Evolutionary conservation across 2,888 invertebrate species (phyloP).

Genomic region (Luffia ferchaultella): DNA sequence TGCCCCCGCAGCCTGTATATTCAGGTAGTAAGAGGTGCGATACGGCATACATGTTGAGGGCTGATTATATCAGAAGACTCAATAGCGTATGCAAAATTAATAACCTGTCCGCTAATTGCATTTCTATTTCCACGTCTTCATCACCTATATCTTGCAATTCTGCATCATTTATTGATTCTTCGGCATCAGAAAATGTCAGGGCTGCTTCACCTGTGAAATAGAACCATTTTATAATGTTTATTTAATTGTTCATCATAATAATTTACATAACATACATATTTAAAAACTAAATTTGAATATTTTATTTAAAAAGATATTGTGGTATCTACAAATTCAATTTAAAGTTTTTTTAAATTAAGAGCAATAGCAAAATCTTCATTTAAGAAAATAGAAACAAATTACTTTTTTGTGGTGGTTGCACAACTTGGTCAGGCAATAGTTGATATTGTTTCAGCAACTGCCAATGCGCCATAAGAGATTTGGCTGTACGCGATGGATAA

Average conservation of each 20-base stretch:
- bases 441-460: slow-evolving; percentile 91
- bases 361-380: background rate
- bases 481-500: slow-evolving; percentile 87
- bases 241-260: background rate
- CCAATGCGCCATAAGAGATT: slow-evolving; percentile 89
- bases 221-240: slow-evolving; percentile 21
- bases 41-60: too few relatives aligned
- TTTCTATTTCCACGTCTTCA: slow-evolving; percentile 81
- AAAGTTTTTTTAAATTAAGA: background rate
- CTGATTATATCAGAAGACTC: too few relatives aligned
- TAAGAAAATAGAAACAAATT: slow-evolving; percentile 3
- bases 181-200: slow-evolving; percentile 88
- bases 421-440: slow-evolving; percentile 87
- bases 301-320: too few relatives aligned
- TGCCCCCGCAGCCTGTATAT: too few relatives aligned
- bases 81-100: too few relatives aligned
- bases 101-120: slow-evolving; percentile 75
- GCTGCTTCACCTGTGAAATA: slow-evolving; percentile 57
- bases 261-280: background rate
- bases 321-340: too few relatives aligned
- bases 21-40: too few relatives aligned
- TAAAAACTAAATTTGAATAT: too few relatives aligned
- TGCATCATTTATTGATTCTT: slow-evolving; percentile 85
- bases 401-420: slow-evolving; percentile 68
- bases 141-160: slow-evolving; percentile 85